A percentile compares a stretch with the other conserved stretches of the same genome.
Evolutionary conservation across 2,797 vertebrate species (phyloP).

Genomic region (Phyllotis vaccarum): DNA sequence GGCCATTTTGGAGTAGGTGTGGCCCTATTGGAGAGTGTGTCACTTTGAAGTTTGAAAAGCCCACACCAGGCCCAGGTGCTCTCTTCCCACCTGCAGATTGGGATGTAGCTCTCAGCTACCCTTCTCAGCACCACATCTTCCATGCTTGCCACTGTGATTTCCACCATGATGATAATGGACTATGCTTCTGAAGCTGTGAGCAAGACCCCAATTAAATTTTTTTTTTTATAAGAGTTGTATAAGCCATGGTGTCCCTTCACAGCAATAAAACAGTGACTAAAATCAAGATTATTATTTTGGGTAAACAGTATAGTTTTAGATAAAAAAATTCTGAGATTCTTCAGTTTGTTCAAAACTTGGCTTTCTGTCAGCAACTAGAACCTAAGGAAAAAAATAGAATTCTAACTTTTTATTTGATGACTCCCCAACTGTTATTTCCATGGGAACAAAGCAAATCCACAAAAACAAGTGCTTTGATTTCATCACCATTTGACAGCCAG

Average conservation of each 20-base stretch:
- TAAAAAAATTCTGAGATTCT: constrained; percentile 66
- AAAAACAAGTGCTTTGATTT: constrained; percentile 67
- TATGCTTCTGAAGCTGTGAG: not conserved
- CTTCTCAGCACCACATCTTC: not conserved
- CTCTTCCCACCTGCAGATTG: not conserved
- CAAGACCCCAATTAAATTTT: not conserved
- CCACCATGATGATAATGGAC: not conserved
- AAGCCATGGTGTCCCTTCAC: not conserved
- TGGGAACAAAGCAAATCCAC: constrained; percentile 61
- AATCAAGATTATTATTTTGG: not conserved
- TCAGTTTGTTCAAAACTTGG: constrained; percentile 52
- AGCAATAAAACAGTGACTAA: not conserved
- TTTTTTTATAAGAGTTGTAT: not conserved
- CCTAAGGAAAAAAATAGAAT: constrained; percentile 59
- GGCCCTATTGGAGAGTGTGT: not conserved
- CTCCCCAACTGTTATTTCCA: constrained; percentile 65
- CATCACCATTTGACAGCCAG: constrained; percentile 16
- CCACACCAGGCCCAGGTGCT: not conserved
- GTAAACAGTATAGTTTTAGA: not conserved
- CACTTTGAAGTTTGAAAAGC: not conserved
- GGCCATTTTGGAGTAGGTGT: not conserved
- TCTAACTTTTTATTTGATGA: constrained; percentile 64
- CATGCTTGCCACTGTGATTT: no score
- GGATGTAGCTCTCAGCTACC: not conserved
- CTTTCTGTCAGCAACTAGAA: constrained; percentile 49